Conservation (phyloP, 1,140 invertebrate species). For the Samia ricini region DNA sequence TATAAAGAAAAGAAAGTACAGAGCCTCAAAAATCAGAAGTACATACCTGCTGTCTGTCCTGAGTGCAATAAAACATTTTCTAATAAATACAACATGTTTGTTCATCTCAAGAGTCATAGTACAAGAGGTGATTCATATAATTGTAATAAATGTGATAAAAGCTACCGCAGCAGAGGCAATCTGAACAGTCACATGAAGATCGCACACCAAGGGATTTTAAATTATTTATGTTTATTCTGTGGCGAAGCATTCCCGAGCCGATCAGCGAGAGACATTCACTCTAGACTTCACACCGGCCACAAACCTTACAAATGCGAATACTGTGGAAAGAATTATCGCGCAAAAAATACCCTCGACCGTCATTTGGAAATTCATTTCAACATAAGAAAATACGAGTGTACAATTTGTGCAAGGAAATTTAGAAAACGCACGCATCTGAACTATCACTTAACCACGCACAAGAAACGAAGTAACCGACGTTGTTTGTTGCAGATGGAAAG, state of each 20-base stretch:
- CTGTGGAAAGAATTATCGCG: constrained; percentile 70
- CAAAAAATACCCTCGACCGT: constrained; percentile 45
- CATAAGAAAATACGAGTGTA: constrained; percentile 72
- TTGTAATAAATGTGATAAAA: constrained; percentile 46
- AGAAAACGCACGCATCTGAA: constrained; percentile 52
- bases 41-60: constrained; percentile 50
- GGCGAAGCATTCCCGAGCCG: constrained; percentile 55
- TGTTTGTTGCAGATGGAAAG: constrained; percentile 62
- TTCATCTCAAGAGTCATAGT: constrained; percentile 44
- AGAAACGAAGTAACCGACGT: constrained; percentile 21
- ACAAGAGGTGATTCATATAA: constrained; percentile 9
- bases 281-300: constrained; percentile 69
- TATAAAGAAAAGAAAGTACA: constrained; percentile 16
- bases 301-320: constrained; percentile 77
- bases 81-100: constrained; percentile 60
- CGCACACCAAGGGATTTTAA: constrained; percentile 44
- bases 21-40: constrained; percentile 39
- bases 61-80: constrained; percentile 58
- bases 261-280: constrained; percentile 50
- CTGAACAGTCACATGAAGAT: constrained; percentile 40
- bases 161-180: constrained; percentile 36
- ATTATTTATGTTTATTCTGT: constrained; percentile 44
- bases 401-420: constrained; percentile 73
- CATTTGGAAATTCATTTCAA: constrained; percentile 56
- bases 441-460: constrained; percentile 50